These are phyloP conservation scores for Campylorhamphus procurvoides DNA, from an alignment of 2,113 vertebrate species.

Conservation along the genomic window DNA sequence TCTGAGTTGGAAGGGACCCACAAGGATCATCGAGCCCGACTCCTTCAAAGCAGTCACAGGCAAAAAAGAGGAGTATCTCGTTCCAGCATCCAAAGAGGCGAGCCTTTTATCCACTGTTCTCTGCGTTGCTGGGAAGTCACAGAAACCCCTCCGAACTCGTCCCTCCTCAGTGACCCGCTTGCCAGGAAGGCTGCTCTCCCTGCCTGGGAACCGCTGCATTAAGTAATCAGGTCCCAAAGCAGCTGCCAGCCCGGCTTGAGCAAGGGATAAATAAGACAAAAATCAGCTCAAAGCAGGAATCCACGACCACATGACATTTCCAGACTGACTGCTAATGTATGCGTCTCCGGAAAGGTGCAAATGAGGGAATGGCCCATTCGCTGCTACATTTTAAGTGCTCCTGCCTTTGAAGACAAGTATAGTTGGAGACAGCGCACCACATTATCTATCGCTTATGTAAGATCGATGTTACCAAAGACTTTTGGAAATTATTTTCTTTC, in stretches of 20 bases:
- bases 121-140: neutral
- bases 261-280: neutral
- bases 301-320: neutral
- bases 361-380: neutral
- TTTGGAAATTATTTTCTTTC: neutral
- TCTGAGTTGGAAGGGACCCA: neutral
- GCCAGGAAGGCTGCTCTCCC: neutral
- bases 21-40: neutral
- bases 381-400: neutral
- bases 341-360: slow-evolving; percentile 15
- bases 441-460: neutral
- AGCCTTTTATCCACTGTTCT: neutral
- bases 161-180: neutral
- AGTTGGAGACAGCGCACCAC: neutral
- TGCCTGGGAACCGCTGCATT: neutral
- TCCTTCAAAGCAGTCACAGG: neutral
- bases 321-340: neutral
- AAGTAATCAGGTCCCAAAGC: neutral
- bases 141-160: neutral
- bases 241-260: neutral
- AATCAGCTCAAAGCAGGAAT: neutral
- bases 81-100: neutral
- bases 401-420: neutral
- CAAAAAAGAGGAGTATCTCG: neutral
- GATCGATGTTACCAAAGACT: neutral